A percentile compares a stretch with the other conserved stretches of the same genome.
Conservation (phyloP, 2,113 vertebrate genomes). For the Prinia subflava region DNA sequence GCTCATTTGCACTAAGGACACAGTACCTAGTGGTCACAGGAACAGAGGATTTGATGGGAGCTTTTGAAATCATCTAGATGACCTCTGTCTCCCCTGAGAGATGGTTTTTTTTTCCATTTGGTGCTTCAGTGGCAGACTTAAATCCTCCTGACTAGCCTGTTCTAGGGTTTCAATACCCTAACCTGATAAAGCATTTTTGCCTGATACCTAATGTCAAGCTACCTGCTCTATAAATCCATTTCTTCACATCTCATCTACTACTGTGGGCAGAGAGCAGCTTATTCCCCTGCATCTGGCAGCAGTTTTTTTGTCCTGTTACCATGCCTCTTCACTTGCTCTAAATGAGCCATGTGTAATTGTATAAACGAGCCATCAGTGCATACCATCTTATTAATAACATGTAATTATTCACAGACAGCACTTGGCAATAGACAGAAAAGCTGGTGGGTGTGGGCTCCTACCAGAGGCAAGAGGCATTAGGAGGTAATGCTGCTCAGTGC, state of each 20-base stretch:
- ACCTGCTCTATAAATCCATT: background rate
- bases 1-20: background rate
- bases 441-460: background rate
- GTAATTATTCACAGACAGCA: background rate
- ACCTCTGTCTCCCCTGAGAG: background rate
- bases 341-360: background rate
- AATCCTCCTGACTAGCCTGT: background rate
- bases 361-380: background rate
- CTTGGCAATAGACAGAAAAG: background rate
- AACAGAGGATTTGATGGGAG: background rate
- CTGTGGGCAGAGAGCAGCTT: background rate
- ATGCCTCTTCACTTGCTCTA: background rate
- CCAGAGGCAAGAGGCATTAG: background rate
- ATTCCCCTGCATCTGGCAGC: background rate
- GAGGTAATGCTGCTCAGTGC: background rate
- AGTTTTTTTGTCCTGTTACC: background rate
- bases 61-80: slow-evolving; percentile 7
- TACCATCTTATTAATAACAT: background rate
- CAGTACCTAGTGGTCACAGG: background rate
- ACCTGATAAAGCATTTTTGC: background rate
- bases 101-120: background rate
- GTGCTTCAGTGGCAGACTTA: background rate
- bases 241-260: background rate
- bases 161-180: background rate
- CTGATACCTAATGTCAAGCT: background rate